A percentile compares a stretch with the other conserved stretches of the same genome.
These are phyloP conservation scores for Pampusana beccarii DNA, from an alignment of 2,113 vertebrate species.

Conservation along the genomic window DNA sequence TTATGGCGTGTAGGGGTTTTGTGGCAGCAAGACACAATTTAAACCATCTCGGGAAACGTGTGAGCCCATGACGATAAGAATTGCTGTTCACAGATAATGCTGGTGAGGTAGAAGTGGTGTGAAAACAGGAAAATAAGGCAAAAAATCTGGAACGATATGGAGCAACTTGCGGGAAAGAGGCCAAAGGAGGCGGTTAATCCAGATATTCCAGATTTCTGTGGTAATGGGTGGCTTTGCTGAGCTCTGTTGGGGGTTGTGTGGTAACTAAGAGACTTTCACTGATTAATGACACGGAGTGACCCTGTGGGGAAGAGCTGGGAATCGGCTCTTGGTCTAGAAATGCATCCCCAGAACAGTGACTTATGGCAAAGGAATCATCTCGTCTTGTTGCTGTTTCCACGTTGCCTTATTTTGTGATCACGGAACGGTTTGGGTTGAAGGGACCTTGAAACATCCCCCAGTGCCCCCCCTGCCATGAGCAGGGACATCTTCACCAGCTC, in stretches of 20 bases:
- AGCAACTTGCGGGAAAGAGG: not conserved
- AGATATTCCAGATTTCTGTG: not conserved
- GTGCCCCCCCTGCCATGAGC: no score
- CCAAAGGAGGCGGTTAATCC: not conserved
- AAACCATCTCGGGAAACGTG: fast-evolving
- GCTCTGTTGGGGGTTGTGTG: not conserved
- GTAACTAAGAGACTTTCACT: not conserved
- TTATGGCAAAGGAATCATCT: fast-evolving
- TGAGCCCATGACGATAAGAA: fast-evolving
- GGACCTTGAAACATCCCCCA: no score
- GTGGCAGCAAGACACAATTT: no score
- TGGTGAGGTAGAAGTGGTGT: not conserved
- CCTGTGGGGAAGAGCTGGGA: not conserved
- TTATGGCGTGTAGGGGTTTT: not conserved
- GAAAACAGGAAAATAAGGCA: not conserved
- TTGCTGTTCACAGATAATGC: fast-evolving
- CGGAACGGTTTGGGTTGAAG: not conserved
- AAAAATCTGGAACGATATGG: fast-evolving
- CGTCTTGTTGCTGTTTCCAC: not conserved
- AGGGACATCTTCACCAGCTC: no score
- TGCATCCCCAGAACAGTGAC: not conserved
- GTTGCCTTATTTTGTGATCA: not conserved
- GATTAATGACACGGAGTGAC: fast-evolving
- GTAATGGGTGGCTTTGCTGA: not conserved
- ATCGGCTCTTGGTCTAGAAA: not conserved